phyloP scores from a whole-genome alignment of 1,140 invertebrate species.

The Monomorium pharaonis region DNA sequence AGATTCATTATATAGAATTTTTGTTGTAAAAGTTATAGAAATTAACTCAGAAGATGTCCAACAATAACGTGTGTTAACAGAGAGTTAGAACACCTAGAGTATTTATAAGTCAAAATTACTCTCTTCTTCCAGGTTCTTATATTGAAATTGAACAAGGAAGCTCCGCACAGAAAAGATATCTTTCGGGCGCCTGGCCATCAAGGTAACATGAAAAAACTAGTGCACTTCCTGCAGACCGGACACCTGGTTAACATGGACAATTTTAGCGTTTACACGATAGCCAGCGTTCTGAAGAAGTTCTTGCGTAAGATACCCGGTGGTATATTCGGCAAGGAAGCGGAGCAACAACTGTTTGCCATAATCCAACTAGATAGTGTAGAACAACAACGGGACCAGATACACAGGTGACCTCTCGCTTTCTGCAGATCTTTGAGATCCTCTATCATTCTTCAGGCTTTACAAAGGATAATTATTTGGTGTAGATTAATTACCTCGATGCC shows the following conservation, averaged over 20 bases:
- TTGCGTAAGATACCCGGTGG: slow-evolving; percentile 98
- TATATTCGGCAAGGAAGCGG: slow-evolving; percentile 96
- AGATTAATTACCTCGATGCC: slow-evolving; percentile 96
- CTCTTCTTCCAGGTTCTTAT: slow-evolving; percentile 90
- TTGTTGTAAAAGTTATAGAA: no score
- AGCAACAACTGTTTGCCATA: slow-evolving; percentile 95
- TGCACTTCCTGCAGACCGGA: slow-evolving; percentile 97
- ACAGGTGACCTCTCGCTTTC: slow-evolving; percentile 87
- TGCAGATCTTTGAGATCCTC: neutral
- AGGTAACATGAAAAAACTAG: slow-evolving; percentile 97
- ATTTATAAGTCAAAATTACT: neutral
- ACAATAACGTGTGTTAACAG: no score
- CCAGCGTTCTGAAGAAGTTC: slow-evolving; percentile 99
- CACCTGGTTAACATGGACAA: slow-evolving; percentile 98
- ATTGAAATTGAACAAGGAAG: slow-evolving; percentile 97
- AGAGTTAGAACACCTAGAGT: neutral
- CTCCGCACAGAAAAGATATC: slow-evolving; percentile 95
- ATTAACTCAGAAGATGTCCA: no score
- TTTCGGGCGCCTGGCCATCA: slow-evolving; percentile 97
- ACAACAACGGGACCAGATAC: slow-evolving; percentile 96
- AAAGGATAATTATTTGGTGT: slow-evolving; percentile 77
- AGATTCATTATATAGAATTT: no score
- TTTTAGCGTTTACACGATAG: slow-evolving; percentile 99
- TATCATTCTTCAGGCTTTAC: neutral
- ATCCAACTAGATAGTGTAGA: slow-evolving; percentile 92